Percentiles rank a stretch among this genome's conserved stretches.
Conservation (phyloP, 2,113 vertebrate genomes). For the Cyphomyrus discorhynchus region DNA sequence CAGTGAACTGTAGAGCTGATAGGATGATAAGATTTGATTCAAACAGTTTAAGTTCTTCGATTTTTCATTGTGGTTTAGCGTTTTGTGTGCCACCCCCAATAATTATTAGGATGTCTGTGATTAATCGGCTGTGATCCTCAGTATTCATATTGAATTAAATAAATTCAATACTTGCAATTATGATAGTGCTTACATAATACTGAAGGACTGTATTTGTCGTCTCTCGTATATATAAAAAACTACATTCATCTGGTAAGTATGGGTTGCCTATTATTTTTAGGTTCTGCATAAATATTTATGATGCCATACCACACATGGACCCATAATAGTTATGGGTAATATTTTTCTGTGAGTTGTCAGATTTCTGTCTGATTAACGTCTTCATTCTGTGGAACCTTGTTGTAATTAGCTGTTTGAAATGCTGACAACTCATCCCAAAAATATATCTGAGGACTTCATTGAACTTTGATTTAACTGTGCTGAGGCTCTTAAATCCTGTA, state of each 20-base stretch:
- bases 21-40: neutral
- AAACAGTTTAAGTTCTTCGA: neutral
- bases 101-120: neutral
- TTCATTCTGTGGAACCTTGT: slow-evolving; percentile 33
- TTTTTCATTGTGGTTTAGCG: neutral
- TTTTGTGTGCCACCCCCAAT: neutral
- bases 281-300: slow-evolving; percentile 59
- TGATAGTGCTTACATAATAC: slow-evolving; percentile 57
- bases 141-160: slow-evolving; percentile 24
- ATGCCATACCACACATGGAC: slow-evolving; percentile 53
- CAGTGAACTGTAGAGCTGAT: neutral
- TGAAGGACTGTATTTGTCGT: slow-evolving; percentile 72
- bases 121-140: neutral
- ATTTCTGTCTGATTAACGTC: slow-evolving; percentile 54
- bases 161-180: slow-evolving; percentile 36
- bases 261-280: slow-evolving; percentile 56
- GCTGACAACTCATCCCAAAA: slow-evolving; percentile 75
- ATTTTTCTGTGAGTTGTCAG: slow-evolving; percentile 79
- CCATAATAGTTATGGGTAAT: slow-evolving; percentile 70
- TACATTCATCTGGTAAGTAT: slow-evolving; percentile 69
- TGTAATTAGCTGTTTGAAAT: slow-evolving; percentile 52
- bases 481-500: slow-evolving; percentile 69
- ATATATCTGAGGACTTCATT: slow-evolving; percentile 72
- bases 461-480: slow-evolving; percentile 67
- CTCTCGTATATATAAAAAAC: slow-evolving; percentile 68